phyloP scores from a whole-genome alignment of 2,113 vertebrate species.

The Polyodon spathula region DNA sequence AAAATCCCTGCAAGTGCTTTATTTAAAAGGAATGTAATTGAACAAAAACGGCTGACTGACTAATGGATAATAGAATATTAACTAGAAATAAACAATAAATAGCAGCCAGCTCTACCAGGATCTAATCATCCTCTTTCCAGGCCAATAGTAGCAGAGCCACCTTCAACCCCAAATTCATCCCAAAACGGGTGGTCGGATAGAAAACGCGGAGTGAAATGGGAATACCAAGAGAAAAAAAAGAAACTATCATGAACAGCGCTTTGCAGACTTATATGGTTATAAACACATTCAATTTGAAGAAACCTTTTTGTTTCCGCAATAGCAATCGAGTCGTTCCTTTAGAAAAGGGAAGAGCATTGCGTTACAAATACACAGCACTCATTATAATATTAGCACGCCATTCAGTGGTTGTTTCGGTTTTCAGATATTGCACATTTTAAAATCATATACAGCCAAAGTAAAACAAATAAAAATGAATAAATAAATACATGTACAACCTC shows the following conservation, averaged over 20 bases:
- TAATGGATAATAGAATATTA: constrained; percentile 77
- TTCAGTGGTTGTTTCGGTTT: too few relatives aligned
- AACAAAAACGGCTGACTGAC: constrained; percentile 63
- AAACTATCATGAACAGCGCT: constrained; percentile 8
- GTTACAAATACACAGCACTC: too few relatives aligned
- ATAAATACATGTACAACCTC: too few relatives aligned
- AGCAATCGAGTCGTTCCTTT: too few relatives aligned
- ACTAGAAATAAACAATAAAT: constrained; percentile 75
- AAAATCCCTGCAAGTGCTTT: constrained; percentile 67
- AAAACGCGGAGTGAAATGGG: constrained; percentile 58
- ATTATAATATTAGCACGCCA: too few relatives aligned
- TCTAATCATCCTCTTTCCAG: constrained; percentile 73
- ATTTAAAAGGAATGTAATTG: constrained; percentile 69
- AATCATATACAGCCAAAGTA: too few relatives aligned
- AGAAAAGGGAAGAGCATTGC: too few relatives aligned
- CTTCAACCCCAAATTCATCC: constrained; percentile 64
- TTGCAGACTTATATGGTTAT: too few relatives aligned
- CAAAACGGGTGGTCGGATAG: constrained; percentile 57
- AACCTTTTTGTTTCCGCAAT: too few relatives aligned
- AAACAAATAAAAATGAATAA: too few relatives aligned
- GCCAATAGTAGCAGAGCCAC: constrained; percentile 62
- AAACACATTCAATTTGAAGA: too few relatives aligned
- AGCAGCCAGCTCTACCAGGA: constrained; percentile 65
- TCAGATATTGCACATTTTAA: too few relatives aligned
- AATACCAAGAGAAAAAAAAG: constrained; percentile 9